Percentiles rank a stretch among this genome's conserved stretches.
These are phyloP conservation scores for Agrochola litura DNA, from an alignment of 2,888 invertebrate genomes.

Conservation along the genomic window DNA sequence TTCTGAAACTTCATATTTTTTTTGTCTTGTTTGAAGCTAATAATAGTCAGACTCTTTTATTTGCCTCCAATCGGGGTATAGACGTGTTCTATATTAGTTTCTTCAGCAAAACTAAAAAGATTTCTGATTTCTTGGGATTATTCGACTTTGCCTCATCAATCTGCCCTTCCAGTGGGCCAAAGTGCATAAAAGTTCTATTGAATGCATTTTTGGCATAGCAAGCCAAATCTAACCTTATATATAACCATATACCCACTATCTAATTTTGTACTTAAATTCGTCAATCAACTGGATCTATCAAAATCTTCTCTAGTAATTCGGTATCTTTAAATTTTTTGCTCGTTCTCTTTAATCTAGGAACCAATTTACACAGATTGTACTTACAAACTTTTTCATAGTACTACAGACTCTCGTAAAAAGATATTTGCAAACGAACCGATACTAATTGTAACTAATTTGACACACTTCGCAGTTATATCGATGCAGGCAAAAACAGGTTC, in stretches of 20 bases:
- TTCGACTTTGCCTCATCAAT: neutral
- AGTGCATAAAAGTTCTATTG: neutral
- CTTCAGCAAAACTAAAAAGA: neutral
- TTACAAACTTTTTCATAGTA: constrained; percentile 23
- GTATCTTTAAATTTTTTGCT: neutral
- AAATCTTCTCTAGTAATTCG: neutral
- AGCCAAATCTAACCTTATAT: too few species aligned
- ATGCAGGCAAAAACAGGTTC: constrained; percentile 66
- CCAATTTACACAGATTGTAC: neutral
- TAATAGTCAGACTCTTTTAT: neutral
- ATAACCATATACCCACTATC: neutral
- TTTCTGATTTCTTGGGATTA: neutral
- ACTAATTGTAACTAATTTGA: constrained; percentile 72
- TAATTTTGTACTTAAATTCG: neutral
- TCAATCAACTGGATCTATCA: neutral
- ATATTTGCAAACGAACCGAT: constrained; percentile 40
- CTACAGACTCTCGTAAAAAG: constrained; percentile 16
- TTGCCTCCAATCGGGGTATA: neutral
- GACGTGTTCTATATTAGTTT: neutral
- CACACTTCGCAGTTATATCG: constrained; percentile 68
- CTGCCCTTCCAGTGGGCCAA: neutral
- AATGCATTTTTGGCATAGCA: neutral
- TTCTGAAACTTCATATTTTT: neutral
- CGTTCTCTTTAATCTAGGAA: neutral
- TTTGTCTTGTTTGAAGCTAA: neutral